Percentiles rank a stretch among this genome's conserved stretches.
Evolutionary conservation across 2,888 invertebrate genomes (phyloP).

Genomic region (Scrobipalpa costella): DNA sequence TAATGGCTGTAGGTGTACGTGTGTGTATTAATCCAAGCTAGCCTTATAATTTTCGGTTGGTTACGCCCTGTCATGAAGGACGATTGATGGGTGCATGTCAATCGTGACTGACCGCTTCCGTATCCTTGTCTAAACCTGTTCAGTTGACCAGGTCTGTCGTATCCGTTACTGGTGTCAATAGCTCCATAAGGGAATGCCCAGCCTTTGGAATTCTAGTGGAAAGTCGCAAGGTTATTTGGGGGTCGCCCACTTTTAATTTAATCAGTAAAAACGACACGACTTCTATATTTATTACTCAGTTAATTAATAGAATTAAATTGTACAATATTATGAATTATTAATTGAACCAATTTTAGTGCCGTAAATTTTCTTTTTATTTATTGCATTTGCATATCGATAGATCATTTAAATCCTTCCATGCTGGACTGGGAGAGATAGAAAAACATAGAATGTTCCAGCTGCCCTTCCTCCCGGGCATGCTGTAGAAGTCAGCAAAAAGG

Average conservation of each 20-base stretch:
- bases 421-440: too few relatives aligned
- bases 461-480: too few relatives aligned
- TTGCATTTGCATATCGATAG: background rate
- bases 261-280: conserved; percentile 1
- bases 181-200: conserved; percentile 3
- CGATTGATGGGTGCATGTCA: too few relatives aligned
- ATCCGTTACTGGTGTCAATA: background rate
- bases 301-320: background rate
- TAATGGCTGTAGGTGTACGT: too few relatives aligned
- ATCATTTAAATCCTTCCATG: too few relatives aligned
- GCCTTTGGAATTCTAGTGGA: conserved; percentile 46
- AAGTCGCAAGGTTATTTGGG: conserved; percentile 66
- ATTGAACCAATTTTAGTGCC: background rate
- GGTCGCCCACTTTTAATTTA: conserved; percentile 59
- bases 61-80: too few relatives aligned
- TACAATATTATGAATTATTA: conserved; percentile 3
- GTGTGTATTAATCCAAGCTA: too few relatives aligned
- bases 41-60: too few relatives aligned
- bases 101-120: too few relatives aligned
- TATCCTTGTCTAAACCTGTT: background rate
- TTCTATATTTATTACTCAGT: conserved; percentile 6
- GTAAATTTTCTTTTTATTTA: background rate
- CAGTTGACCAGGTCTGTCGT: too few relatives aligned
- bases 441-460: too few relatives aligned
- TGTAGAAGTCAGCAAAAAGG: too few relatives aligned